phyloP scores from a whole-genome alignment of 2,888 invertebrate species.

The Venusia cambrica region DNA sequence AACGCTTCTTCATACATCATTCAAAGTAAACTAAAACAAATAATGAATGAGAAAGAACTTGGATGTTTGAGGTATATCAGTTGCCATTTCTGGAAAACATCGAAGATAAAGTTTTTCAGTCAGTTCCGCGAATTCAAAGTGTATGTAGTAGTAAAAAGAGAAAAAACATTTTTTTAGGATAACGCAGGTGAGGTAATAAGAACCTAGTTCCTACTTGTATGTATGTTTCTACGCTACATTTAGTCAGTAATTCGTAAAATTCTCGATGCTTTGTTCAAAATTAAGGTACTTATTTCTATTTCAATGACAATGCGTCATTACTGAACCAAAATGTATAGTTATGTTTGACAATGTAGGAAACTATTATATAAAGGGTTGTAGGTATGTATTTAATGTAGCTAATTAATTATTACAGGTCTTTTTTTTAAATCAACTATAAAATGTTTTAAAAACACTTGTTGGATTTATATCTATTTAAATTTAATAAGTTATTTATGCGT shows the following conservation, averaged over 20 bases:
- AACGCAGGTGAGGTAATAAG: slow-evolving; percentile 5
- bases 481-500: slow-evolving; percentile 41
- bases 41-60: slow-evolving; percentile 22
- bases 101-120: slow-evolving; percentile 21
- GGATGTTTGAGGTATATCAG: slow-evolving; percentile 36
- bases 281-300: slow-evolving; percentile 1
- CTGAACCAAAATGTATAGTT: slow-evolving; percentile 4
- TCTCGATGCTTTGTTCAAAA: slow-evolving; percentile 40
- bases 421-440: slow-evolving; percentile 16
- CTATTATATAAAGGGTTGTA: no score
- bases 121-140: slow-evolving; percentile 13
- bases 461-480: slow-evolving; percentile 40
- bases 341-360: no score
- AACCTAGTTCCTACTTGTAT: not conserved
- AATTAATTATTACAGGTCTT: slow-evolving; percentile 5
- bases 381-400: slow-evolving; percentile 6
- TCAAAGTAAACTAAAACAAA: slow-evolving; percentile 36
- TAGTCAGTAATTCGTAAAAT: slow-evolving; percentile 38
- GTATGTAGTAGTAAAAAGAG: slow-evolving; percentile 10
- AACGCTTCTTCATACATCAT: no score
- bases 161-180: no score
- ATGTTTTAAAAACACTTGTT: slow-evolving; percentile 33
- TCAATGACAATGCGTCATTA: slow-evolving; percentile 8
- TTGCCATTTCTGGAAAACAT: slow-evolving; percentile 37
- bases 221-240: slow-evolving; percentile 8